Base-by-base conservation (phyloP, 2,888 invertebrate genomes). In the Sesamia inferens region DNA sequence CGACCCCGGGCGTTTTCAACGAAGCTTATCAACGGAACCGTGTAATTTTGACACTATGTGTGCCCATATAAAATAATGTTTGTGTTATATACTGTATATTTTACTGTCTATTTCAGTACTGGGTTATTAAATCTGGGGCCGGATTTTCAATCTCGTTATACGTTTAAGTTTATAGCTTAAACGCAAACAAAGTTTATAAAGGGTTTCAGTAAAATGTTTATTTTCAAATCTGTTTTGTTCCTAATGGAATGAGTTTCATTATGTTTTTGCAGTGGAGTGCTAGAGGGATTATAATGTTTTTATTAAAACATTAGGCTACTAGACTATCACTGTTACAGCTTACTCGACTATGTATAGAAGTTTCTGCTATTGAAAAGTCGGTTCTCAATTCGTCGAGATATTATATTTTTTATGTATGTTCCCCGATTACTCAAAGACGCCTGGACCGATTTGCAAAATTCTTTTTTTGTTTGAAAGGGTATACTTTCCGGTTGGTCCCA, bases 1-100 rank as follows among this genome's bases (percentile, higher is more conserved):
- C 76, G 69, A 68, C 79, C 63, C 57, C 10, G 68, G 57, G 31
- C 61, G 59, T 69, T 74, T 78, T 79, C 66, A 69, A 64, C 58
- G 42, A 0, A 63, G 74, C 78, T 81, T 86, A 86, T 84, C 76
- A 81, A 83, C 71, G 61, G 57, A 61, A 66, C 55, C 67, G 19
- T 74, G 82, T 84, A 76, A 85, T 85, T 86, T 76, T 76, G 79
- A 78, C 82, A 79, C 74, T 86, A 84, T 62, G 67, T 22, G 44
- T 57, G 62, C 59, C 51, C 79, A 39, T 85, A 77, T 71, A 78
- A 82, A 79, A 68, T 86, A 78, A 84, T 77, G 71, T 78, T 72
- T 67, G 76, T 66, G 63, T 79, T 76, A 79, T 69, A 55, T 76
- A 66, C 69, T 44, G 62, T 68, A 59, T 63, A 73, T 76, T 77